Conservation (phyloP, 2,797 vertebrate species). For the Lerista edwardsae region DNA sequence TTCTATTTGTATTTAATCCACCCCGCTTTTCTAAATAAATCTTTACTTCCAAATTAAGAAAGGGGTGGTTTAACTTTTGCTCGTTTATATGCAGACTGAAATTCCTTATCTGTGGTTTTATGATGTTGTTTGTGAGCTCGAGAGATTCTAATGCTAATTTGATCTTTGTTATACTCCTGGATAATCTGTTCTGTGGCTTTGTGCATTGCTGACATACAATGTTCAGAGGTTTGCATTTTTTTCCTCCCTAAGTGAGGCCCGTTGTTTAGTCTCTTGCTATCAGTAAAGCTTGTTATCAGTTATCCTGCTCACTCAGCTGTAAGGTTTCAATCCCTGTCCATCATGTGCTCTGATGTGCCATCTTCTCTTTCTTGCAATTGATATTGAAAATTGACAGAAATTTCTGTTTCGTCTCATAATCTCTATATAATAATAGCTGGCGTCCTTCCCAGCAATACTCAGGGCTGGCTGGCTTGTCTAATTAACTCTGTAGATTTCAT, state of each 20-base stretch:
- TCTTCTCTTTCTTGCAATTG: conserved; percentile 42
- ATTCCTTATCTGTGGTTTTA: conserved; percentile 56
- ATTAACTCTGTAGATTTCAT: neutral
- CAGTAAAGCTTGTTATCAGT: conserved; percentile 66
- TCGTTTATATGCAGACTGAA: conserved; percentile 56
- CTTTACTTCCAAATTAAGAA: conserved; percentile 66
- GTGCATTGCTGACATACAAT: conserved; percentile 54
- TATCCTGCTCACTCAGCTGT: conserved; percentile 67
- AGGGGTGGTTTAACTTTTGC: conserved; percentile 41
- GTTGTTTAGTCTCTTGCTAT: conserved; percentile 61
- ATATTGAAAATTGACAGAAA: conserved; percentile 1
- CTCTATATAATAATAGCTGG: conserved; percentile 35
- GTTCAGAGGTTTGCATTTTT: conserved; percentile 51
- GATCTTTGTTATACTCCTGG: conserved; percentile 60
- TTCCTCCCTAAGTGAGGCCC: conserved; percentile 42
- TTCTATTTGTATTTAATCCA: conserved; percentile 61
- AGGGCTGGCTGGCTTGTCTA: conserved; percentile 2
- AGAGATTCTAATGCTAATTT: conserved; percentile 71
- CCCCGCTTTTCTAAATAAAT: conserved; percentile 59
- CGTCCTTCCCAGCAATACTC: conserved; percentile 13
- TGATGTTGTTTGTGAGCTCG: conserved; percentile 60
- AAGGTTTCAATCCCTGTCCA: conserved; percentile 52
- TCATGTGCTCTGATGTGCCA: conserved; percentile 46
- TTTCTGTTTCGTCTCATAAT: conserved; percentile 53
- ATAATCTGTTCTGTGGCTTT: conserved; percentile 71